Evolutionary conservation across 2,888 invertebrate species (phyloP), one percentile per base, ranked within the genome.

Genomic region (Dryococelus australis): DNA sequence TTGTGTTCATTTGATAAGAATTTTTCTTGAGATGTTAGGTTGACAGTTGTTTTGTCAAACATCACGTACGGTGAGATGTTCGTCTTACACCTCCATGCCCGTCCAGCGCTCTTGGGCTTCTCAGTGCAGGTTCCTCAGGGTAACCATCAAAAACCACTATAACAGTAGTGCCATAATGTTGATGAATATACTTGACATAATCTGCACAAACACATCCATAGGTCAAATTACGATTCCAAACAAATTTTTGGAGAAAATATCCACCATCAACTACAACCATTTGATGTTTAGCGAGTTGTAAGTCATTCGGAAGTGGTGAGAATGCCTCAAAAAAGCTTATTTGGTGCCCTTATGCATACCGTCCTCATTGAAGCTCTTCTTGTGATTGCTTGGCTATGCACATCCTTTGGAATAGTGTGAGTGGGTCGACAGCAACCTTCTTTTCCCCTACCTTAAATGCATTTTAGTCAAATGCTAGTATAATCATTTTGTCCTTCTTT

Each of bases 371-470:
- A 86, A 83, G 43, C 8, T 83, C 13, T 27, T 83, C 43, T n/a
- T 28, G 83, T 27, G 83, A 24, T 43, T 35, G 28, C 16, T 83
- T 83, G 13, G 83, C 83, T 16, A 83, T 83, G 35, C 83, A 83
- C 28, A 83, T 83, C 24, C 83, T 83, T 9, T 83, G 83, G n/a
- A 35, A 83, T 1, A 83, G 83, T 35, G 83, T 83, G 35, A 83
- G 83, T 20, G 83, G 13, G 35, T 83, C 35, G 24, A 83, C 43
- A 20, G 83, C 43, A 16, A 83, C 35, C 24, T 28, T 83, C 28
- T 83, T 83, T 24, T 83, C 83, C 13, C 35, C 16, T 35, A 28
- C 83, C 24, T 83, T 83, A 10, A 83, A 83, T 24, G n/a, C 20
- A n/a, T 83, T 83, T 20, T 43, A 8, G 35, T 83, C 83, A 83